phyloP scores from a whole-genome alignment of 1,140 invertebrate species.

The Drosophila nebulosa region DNA sequence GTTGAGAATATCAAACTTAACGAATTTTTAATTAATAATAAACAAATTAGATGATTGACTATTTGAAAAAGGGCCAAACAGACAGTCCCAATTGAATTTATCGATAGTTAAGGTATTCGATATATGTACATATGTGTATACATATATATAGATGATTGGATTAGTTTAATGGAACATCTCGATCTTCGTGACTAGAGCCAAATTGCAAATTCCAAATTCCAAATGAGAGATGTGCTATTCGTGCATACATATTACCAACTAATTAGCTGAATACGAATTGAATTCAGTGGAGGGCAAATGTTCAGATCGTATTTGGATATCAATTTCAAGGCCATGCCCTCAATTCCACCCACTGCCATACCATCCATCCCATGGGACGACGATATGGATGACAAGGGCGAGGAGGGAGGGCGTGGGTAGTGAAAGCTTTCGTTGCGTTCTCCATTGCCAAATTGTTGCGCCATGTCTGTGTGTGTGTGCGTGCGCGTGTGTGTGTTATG shows the following conservation, averaged over 20 bases:
- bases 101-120: no score
- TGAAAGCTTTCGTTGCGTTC: constrained; percentile 26
- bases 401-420: background rate
- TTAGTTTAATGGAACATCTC: no score
- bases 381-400: background rate
- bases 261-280: background rate
- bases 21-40: no score
- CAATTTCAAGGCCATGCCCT: constrained; percentile 8
- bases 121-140: no score
- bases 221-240: no score
- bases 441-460: constrained; percentile 59
- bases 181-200: no score
- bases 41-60: no score
- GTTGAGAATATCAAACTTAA: no score
- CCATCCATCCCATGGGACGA: background rate
- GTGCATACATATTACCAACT: background rate
- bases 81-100: no score
- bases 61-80: no score
- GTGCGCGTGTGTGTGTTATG: constrained; percentile 21
- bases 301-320: constrained; percentile 1
- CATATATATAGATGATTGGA: no score
- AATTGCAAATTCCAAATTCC: no score
- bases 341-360: constrained; percentile 13
- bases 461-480: constrained; percentile 15
- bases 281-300: background rate